A percentile compares a stretch with the other conserved stretches of the same genome.
phyloP scores from a whole-genome alignment of 1,140 invertebrate genomes.

The Harlomillsia oculata region DNA sequence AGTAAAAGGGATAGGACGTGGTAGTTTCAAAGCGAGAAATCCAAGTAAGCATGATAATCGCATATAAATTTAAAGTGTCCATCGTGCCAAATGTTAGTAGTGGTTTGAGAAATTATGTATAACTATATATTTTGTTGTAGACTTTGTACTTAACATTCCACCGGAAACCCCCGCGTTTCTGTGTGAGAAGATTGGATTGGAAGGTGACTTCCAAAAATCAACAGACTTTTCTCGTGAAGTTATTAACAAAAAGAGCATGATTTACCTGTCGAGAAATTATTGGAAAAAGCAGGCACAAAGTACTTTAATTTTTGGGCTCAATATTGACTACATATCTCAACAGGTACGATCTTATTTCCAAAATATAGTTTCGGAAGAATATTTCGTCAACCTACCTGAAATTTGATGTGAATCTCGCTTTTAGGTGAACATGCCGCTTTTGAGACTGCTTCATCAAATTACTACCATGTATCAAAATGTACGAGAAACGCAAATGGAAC shows the following conservation, averaged over 20 bases:
- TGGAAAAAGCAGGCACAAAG: constrained; percentile 81
- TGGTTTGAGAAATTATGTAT: too few relatives aligned
- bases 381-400: too few relatives aligned
- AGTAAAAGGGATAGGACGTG: constrained; percentile 49
- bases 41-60: constrained; percentile 8
- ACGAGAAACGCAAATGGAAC: constrained; percentile 81
- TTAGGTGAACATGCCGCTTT: constrained; percentile 84
- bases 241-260: constrained; percentile 64
- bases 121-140: constrained; percentile 22
- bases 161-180: constrained; percentile 79
- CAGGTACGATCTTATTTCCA: constrained; percentile 51
- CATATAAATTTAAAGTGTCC: too few relatives aligned
- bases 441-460: constrained; percentile 88
- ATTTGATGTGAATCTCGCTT: constrained; percentile 8
- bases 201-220: constrained; percentile 78
- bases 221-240: constrained; percentile 81
- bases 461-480: constrained; percentile 96
- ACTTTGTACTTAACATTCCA: constrained; percentile 49
- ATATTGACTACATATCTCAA: constrained; percentile 76
- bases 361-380: too few relatives aligned
- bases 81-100: too few relatives aligned
- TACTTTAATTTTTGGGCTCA: constrained; percentile 75
- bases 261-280: constrained; percentile 74
- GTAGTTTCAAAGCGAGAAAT: constrained; percentile 39
- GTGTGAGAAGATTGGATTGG: constrained; percentile 79